Evolutionary conservation across 1,140 invertebrate genomes (phyloP).

Genomic region (Schmidtea mediterranea): DNA sequence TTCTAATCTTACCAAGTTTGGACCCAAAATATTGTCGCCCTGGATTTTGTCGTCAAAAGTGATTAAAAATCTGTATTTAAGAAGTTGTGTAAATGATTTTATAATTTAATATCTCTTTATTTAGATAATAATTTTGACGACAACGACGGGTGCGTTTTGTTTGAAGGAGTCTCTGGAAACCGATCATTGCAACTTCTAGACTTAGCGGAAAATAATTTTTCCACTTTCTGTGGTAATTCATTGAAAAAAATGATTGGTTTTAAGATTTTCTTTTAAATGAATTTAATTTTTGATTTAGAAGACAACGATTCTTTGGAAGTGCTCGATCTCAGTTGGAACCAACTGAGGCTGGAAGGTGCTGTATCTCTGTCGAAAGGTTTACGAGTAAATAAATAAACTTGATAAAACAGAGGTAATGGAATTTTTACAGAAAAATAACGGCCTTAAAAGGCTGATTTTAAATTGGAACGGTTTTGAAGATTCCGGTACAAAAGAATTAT

Average conservation of each 20-base stretch:
- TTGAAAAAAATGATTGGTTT: slow-evolving; percentile 9
- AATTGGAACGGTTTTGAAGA: slow-evolving; percentile 10
- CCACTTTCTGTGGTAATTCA: slow-evolving; percentile 4
- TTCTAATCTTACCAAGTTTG: no score
- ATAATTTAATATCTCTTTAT: no score
- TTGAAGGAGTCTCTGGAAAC: no score
- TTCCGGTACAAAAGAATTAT: slow-evolving; percentile 7
- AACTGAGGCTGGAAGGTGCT: slow-evolving; percentile 15
- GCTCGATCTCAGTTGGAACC: slow-evolving; percentile 16
- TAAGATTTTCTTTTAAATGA: no score
- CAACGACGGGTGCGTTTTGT: no score
- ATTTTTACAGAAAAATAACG: slow-evolving; percentile 5
- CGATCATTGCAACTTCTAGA: no score
- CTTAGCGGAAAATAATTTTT: slow-evolving; percentile 7
- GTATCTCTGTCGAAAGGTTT: slow-evolving; percentile 13
- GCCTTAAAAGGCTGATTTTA: slow-evolving; percentile 5
- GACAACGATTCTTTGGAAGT: slow-evolving; percentile 14
- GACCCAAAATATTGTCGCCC: no score
- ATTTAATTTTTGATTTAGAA: slow-evolving; percentile 8
- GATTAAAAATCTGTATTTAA: no score
- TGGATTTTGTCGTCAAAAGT: no score
- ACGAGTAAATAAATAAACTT: slow-evolving; percentile 10
- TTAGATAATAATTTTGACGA: no score
- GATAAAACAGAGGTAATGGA: neutral
- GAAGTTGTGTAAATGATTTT: no score